Conservation (phyloP, 2,113 vertebrate genomes). For the Clarias gariepinus region DNA sequence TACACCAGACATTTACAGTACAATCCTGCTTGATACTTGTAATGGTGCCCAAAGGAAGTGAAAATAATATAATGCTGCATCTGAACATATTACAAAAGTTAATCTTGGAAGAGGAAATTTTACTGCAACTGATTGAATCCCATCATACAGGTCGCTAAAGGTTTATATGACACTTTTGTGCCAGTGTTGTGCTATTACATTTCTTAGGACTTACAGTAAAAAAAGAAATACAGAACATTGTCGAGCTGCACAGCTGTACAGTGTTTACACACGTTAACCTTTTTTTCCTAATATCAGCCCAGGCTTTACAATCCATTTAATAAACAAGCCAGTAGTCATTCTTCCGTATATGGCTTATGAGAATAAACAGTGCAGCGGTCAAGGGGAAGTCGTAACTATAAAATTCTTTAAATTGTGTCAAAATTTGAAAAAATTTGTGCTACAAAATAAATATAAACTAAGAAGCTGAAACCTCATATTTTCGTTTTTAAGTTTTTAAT, state of each 20-base stretch:
- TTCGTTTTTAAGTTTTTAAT: too few species aligned
- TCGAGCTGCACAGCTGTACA: not conserved
- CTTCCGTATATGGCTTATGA: not conserved
- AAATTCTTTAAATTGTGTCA: not conserved
- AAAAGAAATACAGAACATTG: too few species aligned
- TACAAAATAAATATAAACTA: not conserved
- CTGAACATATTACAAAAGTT: not conserved
- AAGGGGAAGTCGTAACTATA: not conserved
- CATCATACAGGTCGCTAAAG: not conserved
- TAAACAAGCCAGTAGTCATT: not conserved
- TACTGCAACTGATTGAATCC: not conserved
- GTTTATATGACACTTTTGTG: not conserved
- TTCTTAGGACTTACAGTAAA: not conserved
- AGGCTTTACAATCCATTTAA: not conserved
- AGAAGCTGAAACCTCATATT: not conserved
- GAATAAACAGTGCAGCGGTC: too few species aligned
- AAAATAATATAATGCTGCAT: not conserved
- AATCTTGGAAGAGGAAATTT: not conserved
- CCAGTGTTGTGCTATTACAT: not conserved
- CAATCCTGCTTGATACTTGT: not conserved
- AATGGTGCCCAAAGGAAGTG: not conserved
- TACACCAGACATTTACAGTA: not conserved
- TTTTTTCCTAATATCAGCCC: not conserved
- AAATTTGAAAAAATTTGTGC: not conserved
- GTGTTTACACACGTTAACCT: not conserved